Evolutionary conservation across 2,113 vertebrate genomes (phyloP), one percentile per base, ranked within the genome.

Genomic region (Hippocampus barbouri): DNA sequence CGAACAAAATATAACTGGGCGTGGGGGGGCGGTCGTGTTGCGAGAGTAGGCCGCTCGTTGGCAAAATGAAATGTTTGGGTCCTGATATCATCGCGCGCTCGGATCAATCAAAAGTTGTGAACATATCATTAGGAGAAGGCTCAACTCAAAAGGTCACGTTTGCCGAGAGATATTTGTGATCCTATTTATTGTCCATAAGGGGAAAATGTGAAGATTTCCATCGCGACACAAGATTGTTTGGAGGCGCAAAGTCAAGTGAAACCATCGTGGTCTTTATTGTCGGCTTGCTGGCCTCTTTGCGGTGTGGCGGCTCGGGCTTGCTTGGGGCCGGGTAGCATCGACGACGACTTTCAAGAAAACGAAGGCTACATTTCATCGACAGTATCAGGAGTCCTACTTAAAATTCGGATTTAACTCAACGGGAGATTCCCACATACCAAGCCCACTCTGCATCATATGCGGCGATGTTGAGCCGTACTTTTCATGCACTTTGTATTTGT

Each of bases 211-310:
- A 81, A 73, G 62, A 80, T 87, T 87, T 83, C 71, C 76, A 82
- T 83, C 79, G 75, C 68, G 82, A 79, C 75, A 82, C 82, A 85
- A 72, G 76, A 79, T 77, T 83, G 27, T 88, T 83, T 79, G 85
- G 79, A 21, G 54, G 70, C 77, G 45, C 74, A 64, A 85, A 87
- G 84, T 86, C 63, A 83, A 86, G 87, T 83, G 70, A 80, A 86
- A 70, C 69, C n/a, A 68, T 80, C 76, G 78, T 82, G 78, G 54
- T 67, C 49, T 59, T 61, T 12, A 11, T 21, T 74, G 57, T 61
- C 75, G 79, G 69, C 56, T 62, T 41, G 74, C 75, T 60, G 74
- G 80, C 80, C 66, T 76, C 59, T 76, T 79, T 80, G 71, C 71
- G 78, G 63, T 74, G 77, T 79, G 57, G 25, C 73, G 74, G 65